Conservation (phyloP, 2,797 vertebrate genomes). For the Phoebastria nigripes region DNA sequence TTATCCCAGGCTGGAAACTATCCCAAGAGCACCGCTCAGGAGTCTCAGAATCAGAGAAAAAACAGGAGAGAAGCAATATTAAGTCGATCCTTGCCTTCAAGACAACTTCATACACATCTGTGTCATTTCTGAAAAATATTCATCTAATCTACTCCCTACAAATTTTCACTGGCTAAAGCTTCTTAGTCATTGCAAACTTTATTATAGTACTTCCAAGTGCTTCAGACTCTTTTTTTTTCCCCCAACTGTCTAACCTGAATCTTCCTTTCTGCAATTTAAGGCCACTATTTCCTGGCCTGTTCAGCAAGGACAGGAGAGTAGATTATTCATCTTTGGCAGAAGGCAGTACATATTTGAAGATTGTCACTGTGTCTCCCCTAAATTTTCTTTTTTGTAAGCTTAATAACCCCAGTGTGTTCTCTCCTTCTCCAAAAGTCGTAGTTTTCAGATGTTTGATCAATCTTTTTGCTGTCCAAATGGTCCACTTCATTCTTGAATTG, state of each 20-base stretch:
- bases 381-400: background rate
- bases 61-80: background rate
- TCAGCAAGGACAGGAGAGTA: background rate
- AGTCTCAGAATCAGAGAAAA: background rate
- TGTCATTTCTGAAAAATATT: background rate
- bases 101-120: background rate
- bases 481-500: slow-evolving; percentile 11
- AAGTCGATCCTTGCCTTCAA: background rate
- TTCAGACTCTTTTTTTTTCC: background rate
- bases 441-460: background rate
- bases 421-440: background rate
- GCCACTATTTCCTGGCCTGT: background rate
- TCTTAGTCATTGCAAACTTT: background rate
- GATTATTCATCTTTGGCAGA: background rate
- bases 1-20: background rate
- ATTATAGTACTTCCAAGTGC: background rate
- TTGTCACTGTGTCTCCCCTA: background rate
- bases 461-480: background rate
- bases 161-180: background rate
- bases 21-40: background rate
- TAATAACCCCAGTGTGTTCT: background rate
- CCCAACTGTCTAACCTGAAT: background rate
- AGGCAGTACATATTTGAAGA: background rate
- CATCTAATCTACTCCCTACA: background rate
- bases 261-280: background rate